Percentiles rank a stretch among this genome's conserved stretches.
These are phyloP conservation scores for Aplocera efformata DNA, from an alignment of 2,888 invertebrate genomes.

Conservation along the genomic window DNA sequence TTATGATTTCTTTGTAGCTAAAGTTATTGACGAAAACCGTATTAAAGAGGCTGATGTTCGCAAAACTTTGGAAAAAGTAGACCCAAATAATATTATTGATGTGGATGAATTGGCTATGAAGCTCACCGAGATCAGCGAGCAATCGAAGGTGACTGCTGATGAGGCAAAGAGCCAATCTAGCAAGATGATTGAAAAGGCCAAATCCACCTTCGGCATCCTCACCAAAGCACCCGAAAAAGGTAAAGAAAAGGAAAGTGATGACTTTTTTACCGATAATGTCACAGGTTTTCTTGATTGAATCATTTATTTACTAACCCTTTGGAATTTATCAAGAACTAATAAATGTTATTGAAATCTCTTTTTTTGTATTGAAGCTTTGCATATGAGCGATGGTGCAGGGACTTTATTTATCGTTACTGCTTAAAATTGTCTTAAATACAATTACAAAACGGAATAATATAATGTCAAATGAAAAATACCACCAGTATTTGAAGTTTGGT, in stretches of 20 bases:
- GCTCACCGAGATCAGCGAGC: constrained; percentile 32
- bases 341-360: constrained; percentile 1
- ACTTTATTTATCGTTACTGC: too few relatives aligned
- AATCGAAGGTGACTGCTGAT: constrained; percentile 13
- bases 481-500: too few relatives aligned
- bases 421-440: too few relatives aligned
- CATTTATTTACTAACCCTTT: neutral
- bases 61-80: constrained; percentile 34
- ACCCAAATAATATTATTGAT: constrained; percentile 33
- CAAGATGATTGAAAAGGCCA: constrained; percentile 18
- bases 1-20: constrained; percentile 26
- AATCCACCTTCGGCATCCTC: constrained; percentile 26
- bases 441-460: too few relatives aligned
- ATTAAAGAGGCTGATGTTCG: constrained; percentile 37
- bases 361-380: neutral
- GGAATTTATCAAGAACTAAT: neutral
- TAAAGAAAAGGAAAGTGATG: constrained; percentile 12
- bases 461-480: too few relatives aligned
- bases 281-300: constrained; percentile 29
- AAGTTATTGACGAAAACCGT: constrained; percentile 30
- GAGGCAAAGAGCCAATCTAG: constrained; percentile 14
- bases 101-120: constrained; percentile 36
- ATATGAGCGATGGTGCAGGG: too few relatives aligned
- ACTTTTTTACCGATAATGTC: constrained; percentile 21
- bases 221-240: neutral